Conservation (phyloP, 2,113 vertebrate genomes). For the Furnarius figulus region DNA sequence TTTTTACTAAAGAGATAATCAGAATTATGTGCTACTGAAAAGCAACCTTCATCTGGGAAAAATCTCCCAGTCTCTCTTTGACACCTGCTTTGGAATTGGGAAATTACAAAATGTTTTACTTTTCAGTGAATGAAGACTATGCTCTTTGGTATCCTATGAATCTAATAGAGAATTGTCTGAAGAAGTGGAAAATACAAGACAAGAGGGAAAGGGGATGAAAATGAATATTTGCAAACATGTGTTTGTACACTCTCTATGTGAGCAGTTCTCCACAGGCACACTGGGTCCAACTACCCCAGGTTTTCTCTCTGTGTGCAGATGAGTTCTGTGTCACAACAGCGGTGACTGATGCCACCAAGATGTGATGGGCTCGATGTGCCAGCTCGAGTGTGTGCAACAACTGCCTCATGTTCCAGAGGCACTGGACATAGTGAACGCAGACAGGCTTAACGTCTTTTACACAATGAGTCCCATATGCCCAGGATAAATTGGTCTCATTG, state of each 20-base stretch:
- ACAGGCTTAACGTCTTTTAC: not conserved
- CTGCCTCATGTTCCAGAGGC: not conserved
- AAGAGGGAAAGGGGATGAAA: not conserved
- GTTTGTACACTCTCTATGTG: not conserved
- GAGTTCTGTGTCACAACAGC: not conserved
- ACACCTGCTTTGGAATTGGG: not conserved
- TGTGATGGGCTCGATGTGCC: not conserved
- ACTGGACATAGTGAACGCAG: not conserved
- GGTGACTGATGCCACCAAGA: not conserved
- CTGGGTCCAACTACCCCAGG: not conserved
- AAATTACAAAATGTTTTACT: not conserved
- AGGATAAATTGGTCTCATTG: not conserved
- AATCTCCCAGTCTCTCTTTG: not conserved
- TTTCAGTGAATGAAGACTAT: not conserved
- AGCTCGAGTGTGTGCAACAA: fast-evolving
- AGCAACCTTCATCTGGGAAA: not conserved
- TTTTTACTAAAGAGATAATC: not conserved
- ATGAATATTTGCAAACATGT: not conserved
- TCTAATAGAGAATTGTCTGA: not conserved
- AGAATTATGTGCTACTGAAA: not conserved
- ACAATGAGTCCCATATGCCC: not conserved
- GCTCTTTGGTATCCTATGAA: not conserved
- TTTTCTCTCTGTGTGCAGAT: not conserved
- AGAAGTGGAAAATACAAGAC: not conserved
- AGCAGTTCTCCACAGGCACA: not conserved